Base-by-base conservation (phyloP, 2,797 vertebrate species). In the Rallus crepitans region DNA sequence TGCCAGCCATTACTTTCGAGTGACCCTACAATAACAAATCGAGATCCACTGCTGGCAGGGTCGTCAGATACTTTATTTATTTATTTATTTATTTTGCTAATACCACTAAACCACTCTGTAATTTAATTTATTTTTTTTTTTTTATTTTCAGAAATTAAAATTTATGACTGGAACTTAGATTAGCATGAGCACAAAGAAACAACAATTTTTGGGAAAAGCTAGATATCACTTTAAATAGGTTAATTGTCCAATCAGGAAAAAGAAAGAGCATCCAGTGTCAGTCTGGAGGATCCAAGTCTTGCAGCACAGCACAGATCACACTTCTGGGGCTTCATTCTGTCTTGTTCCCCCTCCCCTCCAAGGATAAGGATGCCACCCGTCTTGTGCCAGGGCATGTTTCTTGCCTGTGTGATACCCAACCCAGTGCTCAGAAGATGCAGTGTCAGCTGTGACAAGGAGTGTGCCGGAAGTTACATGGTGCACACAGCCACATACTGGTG, bases 1-100 rank as follows among this genome's bases (percentile, higher is more conserved):
- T 96, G 78, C 78, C 75, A 94, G 90, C 75, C 75, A 66, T 93
- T 94, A 84, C 92, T 96, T 88, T 87, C 0, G 4, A 91, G 85
- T 76, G 93, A 94, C 80, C 73, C 91, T 94, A 82, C 80, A 94
- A 95, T 86, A 96, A 96, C 89, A 96, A 94, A 92, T 71, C 0
- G 1, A 79, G 77, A 66, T 86, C 28, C 57, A 90, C 72, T 86
- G 66, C 82, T 83, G 69, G 66, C 48, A 80, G 73, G 93, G 89
- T 57, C 60, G 48, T 59, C 72, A 90, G 35, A 13, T 30, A 8
- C 52, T 23, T 61, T 48, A 48, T 21, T 18, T 68, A 7, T 42
- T 35, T 70, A 48, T 21, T 18, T 68, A 7, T 42, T 35, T 70
- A 68, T 35, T 35, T 35, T 35, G 0, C 10, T 19, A 59, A 81